Evolutionary conservation across 2,113 vertebrate genomes (phyloP).

Genomic region (Pygoscelis adeliae): DNA sequence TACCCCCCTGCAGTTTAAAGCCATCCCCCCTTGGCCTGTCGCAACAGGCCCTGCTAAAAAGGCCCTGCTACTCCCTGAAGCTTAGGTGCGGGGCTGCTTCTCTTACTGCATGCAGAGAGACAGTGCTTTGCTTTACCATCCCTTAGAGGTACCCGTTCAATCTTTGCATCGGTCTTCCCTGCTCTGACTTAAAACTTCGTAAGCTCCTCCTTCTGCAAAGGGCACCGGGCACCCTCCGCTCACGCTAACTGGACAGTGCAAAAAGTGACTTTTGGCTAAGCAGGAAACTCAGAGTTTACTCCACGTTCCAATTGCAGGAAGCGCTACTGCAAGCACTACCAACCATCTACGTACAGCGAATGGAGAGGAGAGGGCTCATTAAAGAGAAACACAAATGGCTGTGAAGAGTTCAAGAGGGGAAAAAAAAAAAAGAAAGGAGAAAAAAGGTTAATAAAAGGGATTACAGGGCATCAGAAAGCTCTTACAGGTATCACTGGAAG

Average conservation of each 20-base stretch:
- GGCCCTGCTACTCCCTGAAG: background rate
- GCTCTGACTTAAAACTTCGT: background rate
- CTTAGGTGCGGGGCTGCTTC: background rate
- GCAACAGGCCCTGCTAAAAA: too few species aligned
- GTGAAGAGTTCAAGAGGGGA: background rate
- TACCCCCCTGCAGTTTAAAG: too few species aligned
- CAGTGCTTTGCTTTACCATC: background rate
- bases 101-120: background rate
- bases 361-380: background rate
- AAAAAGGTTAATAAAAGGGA: background rate
- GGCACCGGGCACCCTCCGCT: background rate
- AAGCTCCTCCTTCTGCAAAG: background rate
- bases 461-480: background rate
- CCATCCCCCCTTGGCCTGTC: too few species aligned
- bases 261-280: background rate
- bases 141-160: background rate
- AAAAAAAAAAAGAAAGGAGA: background rate
- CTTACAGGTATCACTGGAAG: background rate
- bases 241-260: too few species aligned
- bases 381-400: background rate
- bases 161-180: background rate
- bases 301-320: background rate
- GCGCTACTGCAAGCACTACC: background rate
- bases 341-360: fast-evolving
- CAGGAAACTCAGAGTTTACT: background rate